Evolutionary conservation across 2,113 vertebrate genomes (phyloP), one percentile per base, ranked within the genome.

Genomic region (Rana temporaria): DNA sequence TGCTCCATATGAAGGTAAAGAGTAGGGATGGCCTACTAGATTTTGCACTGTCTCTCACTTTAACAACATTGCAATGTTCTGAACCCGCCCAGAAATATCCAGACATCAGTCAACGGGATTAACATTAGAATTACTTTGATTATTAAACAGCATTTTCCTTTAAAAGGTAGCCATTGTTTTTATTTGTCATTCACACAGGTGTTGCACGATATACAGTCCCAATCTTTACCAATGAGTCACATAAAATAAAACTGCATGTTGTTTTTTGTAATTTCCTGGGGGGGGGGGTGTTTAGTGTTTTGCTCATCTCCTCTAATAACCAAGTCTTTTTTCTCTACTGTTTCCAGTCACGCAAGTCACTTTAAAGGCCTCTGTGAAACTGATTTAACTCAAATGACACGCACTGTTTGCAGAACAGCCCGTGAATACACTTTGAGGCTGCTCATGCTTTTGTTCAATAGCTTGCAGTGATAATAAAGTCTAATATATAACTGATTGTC

Each of bases 301-400:
- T 75, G 72, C 71, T 74, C 71, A 74, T 75, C 56, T 73, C 22
- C 11, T 38, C 16, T 73, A 73, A 73, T 73, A 71, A 30, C 69
- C 52, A 14, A 72, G 70, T 72, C 52, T 55, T 55, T 59, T 59
- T 24, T 34, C 26, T 73, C 53, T 73, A 57, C 24, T 73, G 72
- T 75, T 75, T 48, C 19, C 72, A 60, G 72, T 75, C 72, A 75
- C 72, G 72, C 72, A 75, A 75, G 56, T 26, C 19, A 65, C 75
- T 77, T 48, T 65, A 24, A 65, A 78, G 62, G 20, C 30, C 60
- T 52, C 74, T 77, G 64, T 77, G 60, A 64, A 64, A 64, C 52
- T 24, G 59, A 52, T 77, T 78, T 53, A 65, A 78, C 72, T 62
- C 18, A 80, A 52, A 16, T 71, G 65, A 62, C 66, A 62, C 2